phyloP scores from a whole-genome alignment of 2,113 vertebrate genomes.

The Copsychus sechellarum region DNA sequence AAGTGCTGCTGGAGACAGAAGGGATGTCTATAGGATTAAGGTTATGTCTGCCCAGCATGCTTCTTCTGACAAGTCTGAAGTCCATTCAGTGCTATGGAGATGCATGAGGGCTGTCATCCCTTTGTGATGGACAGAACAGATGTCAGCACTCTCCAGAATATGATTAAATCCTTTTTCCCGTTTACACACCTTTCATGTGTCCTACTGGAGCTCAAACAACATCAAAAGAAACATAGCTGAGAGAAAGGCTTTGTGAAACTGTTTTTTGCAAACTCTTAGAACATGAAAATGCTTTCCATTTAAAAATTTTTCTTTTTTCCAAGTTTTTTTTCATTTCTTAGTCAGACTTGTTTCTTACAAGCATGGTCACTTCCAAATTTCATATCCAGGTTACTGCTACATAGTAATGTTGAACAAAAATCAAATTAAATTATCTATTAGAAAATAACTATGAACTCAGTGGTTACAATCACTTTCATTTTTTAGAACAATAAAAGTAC shows the following conservation, averaged over 20 bases:
- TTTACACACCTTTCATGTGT: not conserved
- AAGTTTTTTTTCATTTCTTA: not conserved
- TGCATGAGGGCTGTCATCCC: not conserved
- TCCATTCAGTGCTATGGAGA: not conserved
- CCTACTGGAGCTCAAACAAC: not conserved
- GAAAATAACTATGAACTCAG: not conserved
- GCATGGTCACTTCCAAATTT: not conserved
- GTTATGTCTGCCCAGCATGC: not conserved
- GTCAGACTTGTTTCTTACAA: not conserved
- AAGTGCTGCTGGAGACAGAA: not conserved
- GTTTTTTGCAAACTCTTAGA: not conserved
- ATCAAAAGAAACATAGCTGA: not conserved
- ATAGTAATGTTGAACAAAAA: not conserved
- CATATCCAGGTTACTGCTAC: not conserved
- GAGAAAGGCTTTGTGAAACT: not conserved
- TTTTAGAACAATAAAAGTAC: not conserved
- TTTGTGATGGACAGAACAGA: accelerated
- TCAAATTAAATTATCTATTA: not conserved
- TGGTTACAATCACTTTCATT: not conserved
- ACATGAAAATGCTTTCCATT: not conserved
- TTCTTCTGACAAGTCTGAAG: not conserved
- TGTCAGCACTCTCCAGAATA: not conserved
- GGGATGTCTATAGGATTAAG: not conserved
- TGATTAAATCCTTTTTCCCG: not conserved
- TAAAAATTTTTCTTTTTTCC: not conserved